Base-by-base conservation (phyloP, 2,797 vertebrate genomes). In the Coregonus ussuriensis region DNA sequence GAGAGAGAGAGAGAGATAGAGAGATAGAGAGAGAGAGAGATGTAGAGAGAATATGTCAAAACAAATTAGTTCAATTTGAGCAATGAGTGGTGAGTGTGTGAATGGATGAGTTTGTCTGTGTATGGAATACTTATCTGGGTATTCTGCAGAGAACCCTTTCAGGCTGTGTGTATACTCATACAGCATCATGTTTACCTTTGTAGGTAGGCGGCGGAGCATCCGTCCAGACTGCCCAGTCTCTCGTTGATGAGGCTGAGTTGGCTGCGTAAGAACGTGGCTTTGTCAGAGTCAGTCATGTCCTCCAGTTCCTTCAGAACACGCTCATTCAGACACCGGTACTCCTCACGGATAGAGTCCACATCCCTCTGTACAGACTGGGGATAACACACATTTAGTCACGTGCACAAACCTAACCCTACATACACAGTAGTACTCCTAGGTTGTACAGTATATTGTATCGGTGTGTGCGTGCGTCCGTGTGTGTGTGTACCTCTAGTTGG, bases 181-280 rank as follows among this genome's bases (percentile, higher is more conserved):
- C 6, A 15, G 35, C 1, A 52, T 52, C 35, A 54, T 29, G 3
- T 15, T 86, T 93, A 98, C 98, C 97, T 96, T 79, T 96, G 94
- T 51, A 97, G 86, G 86, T 97, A 97, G 71, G 95, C 92, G 33
- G 93, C 92, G 29, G 96, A 95, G 85, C 95, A 95, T 7, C 91
- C 94, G 63, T 97, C 95, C 88, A 98, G 94, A 37, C 92, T 93
- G 82, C 92, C 92, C 85, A 99, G 91, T 85, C 95, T 96, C 80
- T 97, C 95, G 86, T 94, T 93, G 0, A 98, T 92, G 31, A 94
- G 81, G 66, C 84, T 91, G 21, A 99, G 86, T 85, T 99, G 97
- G 25, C 92, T 95, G 79, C 94, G 94, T 71, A 99, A 92, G 84
- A 97, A 98, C 90, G 95, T 91, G 66, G 95, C 95, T 86, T 97